Evolutionary conservation across 2,113 vertebrate genomes (phyloP), one percentile per base, ranked within the genome.

Genomic region (Thalassarche chlororhynchos): DNA sequence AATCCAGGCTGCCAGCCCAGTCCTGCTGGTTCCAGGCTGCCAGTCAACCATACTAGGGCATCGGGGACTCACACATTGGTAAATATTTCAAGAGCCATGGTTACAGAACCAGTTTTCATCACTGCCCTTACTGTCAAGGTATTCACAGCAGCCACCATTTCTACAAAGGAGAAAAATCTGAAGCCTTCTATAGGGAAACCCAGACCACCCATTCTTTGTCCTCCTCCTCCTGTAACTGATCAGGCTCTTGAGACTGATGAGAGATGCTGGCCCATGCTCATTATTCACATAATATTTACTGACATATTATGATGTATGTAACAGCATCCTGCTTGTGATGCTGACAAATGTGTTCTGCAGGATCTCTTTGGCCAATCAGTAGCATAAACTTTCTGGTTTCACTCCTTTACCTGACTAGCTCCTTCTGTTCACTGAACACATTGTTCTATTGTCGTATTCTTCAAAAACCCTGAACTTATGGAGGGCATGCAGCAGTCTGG

Each of bases 11-110:
- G 19, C 36, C 70, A 91, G 40, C 18, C 31, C 40, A 93, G 36
- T n/a, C 20, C 58, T 64, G 19, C 36, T 76, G 47, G 40, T 57
- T 90, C 57, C 32, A 57, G 40, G n/a, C 25, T 82, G 24, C n/a
- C 66, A 72, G 14, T 32, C 47, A 72, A 57, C 58, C 2, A 5
- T 42, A 52, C 21, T 31, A 21, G 47, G 23, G 34, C 40, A 66
- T 12, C 8, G 2, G 6, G 21, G 52, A 87, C 6, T 49, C 52
- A 47, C 32, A 46, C 32, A 49, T 2, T 1, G 0, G 31, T 58
- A 90, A 88, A 36, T 72, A 78, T 60, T 72, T 74, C 60, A 55
- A 69, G 40, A 93, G 34, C 23, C 28, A 51, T 34, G 17, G 76
- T 46, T 85, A 65, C 32, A 94, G 62, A 17, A 77, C 42, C 75